These are phyloP conservation scores for Tetrao urogallus DNA, from an alignment of 2,113 vertebrate species.

Conservation along the genomic window DNA sequence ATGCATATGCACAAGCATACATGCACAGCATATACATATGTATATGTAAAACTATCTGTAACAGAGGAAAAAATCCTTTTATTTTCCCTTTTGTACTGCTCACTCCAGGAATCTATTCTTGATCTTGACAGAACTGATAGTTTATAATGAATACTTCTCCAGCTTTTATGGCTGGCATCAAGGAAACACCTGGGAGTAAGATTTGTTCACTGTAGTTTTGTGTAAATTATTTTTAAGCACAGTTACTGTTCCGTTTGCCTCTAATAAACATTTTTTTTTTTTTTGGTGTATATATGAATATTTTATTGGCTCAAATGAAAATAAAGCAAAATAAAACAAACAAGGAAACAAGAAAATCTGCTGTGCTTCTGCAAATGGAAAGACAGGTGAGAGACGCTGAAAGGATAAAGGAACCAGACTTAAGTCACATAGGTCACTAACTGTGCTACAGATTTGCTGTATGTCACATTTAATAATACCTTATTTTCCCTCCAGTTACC, in stretches of 20 bases:
- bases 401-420: background rate
- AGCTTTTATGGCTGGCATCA: slow-evolving; percentile 59
- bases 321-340: slow-evolving; percentile 17
- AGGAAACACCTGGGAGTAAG: slow-evolving; percentile 63
- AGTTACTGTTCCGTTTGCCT: slow-evolving; percentile 23
- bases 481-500: background rate
- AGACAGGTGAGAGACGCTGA: background rate
- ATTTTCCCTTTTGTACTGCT: slow-evolving; percentile 57
- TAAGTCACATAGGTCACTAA: background rate
- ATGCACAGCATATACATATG: slow-evolving; percentile 56
- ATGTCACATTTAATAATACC: background rate
- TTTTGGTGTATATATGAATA: slow-evolving; percentile 33
- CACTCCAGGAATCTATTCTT: slow-evolving; percentile 67
- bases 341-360: slow-evolving; percentile 10
- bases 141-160: slow-evolving; percentile 66
- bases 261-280: slow-evolving; percentile 45
- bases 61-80: slow-evolving; percentile 46
- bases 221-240: slow-evolving; percentile 1
- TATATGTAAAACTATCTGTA: slow-evolving; percentile 40
- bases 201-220: slow-evolving; percentile 34
- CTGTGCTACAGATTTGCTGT: background rate
- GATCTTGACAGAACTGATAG: slow-evolving; percentile 65
- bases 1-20: slow-evolving; percentile 48
- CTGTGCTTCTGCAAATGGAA: background rate
- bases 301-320: slow-evolving; percentile 45